Evolutionary conservation across 2,797 vertebrate species (phyloP).

Genomic region (Chaunax sp.): DNA sequence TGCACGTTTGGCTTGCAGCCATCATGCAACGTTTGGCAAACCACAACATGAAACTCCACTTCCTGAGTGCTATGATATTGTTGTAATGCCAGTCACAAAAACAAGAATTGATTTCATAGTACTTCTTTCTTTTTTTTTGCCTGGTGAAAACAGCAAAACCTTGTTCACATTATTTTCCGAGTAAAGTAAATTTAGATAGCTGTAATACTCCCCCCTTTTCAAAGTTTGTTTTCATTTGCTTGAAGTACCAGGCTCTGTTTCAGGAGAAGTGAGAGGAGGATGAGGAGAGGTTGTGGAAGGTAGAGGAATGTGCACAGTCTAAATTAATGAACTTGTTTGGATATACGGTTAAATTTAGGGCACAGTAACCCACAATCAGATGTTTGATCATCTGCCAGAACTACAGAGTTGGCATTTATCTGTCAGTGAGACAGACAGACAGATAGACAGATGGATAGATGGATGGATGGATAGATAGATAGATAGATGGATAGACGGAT

Average conservation of each 20-base stretch:
- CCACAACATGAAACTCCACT: conserved; percentile 34
- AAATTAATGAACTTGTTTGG: conserved; percentile 35
- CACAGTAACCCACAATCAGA: conserved; percentile 17
- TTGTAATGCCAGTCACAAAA: background rate
- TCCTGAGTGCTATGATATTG: conserved; percentile 3
- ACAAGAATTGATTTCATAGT: background rate
- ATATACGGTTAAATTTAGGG: conserved; percentile 8
- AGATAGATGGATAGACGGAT: no score
- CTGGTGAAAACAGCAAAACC: background rate
- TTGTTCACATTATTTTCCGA: background rate
- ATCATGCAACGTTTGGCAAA: background rate
- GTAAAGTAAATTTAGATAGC: background rate
- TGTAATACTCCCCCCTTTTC: no score
- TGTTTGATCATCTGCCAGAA: conserved; percentile 27
- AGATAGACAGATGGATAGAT: no score
- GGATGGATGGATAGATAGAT: no score
- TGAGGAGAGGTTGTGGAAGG: conserved; percentile 19
- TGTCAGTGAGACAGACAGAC: no score
- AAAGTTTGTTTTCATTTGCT: no score
- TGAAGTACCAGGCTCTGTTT: no score
- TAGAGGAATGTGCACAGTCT: conserved; percentile 12
- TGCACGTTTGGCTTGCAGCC: no score
- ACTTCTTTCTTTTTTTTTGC: background rate
- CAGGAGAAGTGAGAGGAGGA: conserved; percentile 13
- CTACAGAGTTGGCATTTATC: conserved; percentile 5